These are phyloP conservation scores for Ophraella communa DNA, from an alignment of 2,888 invertebrate genomes.

Conservation along the genomic window DNA sequence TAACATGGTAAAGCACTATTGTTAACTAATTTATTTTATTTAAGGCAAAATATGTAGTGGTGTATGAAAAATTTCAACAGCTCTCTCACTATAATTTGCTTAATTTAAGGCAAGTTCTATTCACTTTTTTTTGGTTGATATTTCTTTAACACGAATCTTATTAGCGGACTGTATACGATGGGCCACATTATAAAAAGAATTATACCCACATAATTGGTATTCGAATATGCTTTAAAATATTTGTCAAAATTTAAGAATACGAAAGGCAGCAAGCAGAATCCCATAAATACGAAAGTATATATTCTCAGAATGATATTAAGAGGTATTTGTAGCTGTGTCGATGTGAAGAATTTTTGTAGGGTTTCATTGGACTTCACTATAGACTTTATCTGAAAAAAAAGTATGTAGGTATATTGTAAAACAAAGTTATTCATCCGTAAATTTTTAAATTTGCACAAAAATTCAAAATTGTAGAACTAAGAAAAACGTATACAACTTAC, in stretches of 20 bases:
- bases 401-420: neutral
- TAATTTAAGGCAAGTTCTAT: neutral
- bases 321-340: conserved; percentile 56
- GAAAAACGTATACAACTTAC: conserved; percentile 61
- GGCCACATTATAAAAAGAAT: conserved; percentile 72
- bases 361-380: conserved; percentile 64
- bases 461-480: neutral
- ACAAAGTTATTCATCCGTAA: too few relatives aligned
- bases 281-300: conserved; percentile 83
- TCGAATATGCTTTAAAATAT: conserved; percentile 70
- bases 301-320: conserved; percentile 69
- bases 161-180: conserved; percentile 63
- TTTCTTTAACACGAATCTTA: conserved; percentile 40
- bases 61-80: neutral
- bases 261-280: conserved; percentile 81
- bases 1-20: too few relatives aligned
- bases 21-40: neutral
- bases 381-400: conserved; percentile 62
- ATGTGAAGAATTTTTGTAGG: conserved; percentile 61
- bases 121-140: neutral
- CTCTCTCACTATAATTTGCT: neutral
- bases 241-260: conserved; percentile 72
- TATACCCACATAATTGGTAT: conserved; percentile 74
- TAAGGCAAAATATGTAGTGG: neutral
- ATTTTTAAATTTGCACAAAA: too few relatives aligned